Evolutionary conservation across 1,140 invertebrate genomes (phyloP), one percentile per base, ranked within the genome.

Genomic region (Drosophila pandora): DNA sequence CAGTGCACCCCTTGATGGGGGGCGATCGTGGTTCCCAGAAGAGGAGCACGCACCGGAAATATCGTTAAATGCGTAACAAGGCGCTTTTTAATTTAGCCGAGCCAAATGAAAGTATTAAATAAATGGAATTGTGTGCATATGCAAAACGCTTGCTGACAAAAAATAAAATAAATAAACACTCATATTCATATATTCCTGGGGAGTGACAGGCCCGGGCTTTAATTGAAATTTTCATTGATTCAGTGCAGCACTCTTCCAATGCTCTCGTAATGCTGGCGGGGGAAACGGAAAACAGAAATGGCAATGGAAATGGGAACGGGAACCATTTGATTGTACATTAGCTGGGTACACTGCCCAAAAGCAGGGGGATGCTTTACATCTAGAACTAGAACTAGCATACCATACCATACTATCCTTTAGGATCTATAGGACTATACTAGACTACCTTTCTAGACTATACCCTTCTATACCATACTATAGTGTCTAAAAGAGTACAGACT

Each of bases 31-130:
- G 30, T 60, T 64, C 62, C 63, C 65, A 57, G 63, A 57, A 69
- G 43, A 43, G 28, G 7, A 28, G 13, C 47, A 76, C 73, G 62
- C 80, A 69, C 82, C 82, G 82, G 82, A 87, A 88, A 87, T 70
- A 63, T 61, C 61, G 78, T 87, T 85, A 87, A 87, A 81, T 87
- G 82, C 82, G 82, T 85, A 85, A 85, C 82, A 78, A 72, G 78
- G 83, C 82, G 82, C 82, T 87, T 87, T 87, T 87, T 70, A 87
- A 87, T 87, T 87, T 75, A 87, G 79, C 32, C 8, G 3, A 37
- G 0, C 9, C 69, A 77, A 85, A 84, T 68, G 58, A 69, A 70
- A 62, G 69, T 45, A 61, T 54, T 61, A 65, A 85, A 82, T 87
- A 87, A 88, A 87, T 87, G 61, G 62, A 82, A 87, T 82, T 87